Evolutionary conservation across 2,888 invertebrate genomes (phyloP).

Genomic region (Eilema depressum): DNA sequence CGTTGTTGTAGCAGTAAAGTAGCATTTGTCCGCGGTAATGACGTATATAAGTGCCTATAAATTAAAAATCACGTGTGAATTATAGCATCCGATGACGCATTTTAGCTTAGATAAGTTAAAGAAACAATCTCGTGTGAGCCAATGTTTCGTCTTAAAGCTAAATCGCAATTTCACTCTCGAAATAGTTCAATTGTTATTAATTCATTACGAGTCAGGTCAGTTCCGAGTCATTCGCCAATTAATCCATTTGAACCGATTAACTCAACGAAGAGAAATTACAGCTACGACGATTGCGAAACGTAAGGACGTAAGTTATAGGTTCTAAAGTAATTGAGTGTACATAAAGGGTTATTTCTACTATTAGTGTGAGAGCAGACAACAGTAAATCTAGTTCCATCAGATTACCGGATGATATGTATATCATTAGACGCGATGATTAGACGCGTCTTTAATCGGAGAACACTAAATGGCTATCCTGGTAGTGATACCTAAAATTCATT

Average conservation of each 20-base stretch:
- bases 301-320: not conserved
- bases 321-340: not conserved
- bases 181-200: slow-evolving; percentile 39
- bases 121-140: not conserved
- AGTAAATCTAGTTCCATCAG: too few relatives aligned
- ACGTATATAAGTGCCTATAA: too few relatives aligned
- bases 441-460: too few relatives aligned
- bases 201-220: slow-evolving; percentile 31
- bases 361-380: too few relatives aligned
- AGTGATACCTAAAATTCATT: too few relatives aligned
- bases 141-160: not conserved
- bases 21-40: too few relatives aligned
- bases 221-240: slow-evolving; percentile 50
- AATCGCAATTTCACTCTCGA: slow-evolving; percentile 33
- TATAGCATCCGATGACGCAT: not conserved
- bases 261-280: slow-evolving; percentile 18
- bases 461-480: too few relatives aligned
- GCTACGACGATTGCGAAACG: slow-evolving; percentile 26
- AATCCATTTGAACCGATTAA: slow-evolving; percentile 45
- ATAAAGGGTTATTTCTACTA: too few relatives aligned
- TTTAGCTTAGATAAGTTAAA: not conserved
- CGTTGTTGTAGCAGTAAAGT: too few relatives aligned
- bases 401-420: too few relatives aligned
- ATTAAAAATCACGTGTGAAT: not conserved
- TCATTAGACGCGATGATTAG: too few relatives aligned